phyloP scores from a whole-genome alignment of 2,888 invertebrate species.

The Hylaea fasciaria region DNA sequence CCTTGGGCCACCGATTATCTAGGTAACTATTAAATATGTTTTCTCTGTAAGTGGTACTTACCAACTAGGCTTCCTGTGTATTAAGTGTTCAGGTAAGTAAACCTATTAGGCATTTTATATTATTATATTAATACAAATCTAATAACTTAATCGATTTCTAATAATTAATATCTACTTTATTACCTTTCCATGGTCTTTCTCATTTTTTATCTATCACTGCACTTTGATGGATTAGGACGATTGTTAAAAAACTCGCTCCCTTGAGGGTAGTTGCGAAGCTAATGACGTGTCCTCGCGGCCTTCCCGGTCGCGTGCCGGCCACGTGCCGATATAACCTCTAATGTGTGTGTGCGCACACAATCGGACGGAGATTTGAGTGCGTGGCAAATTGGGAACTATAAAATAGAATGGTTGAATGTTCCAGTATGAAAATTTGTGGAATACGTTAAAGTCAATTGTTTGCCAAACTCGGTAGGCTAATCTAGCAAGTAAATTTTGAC shows the following conservation, averaged over 20 bases:
- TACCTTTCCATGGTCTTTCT: constrained; percentile 29
- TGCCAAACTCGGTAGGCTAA: too few relatives aligned
- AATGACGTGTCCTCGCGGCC: constrained; percentile 80
- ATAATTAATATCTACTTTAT: constrained; percentile 24
- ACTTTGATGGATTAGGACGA: constrained; percentile 43
- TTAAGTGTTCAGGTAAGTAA: too few relatives aligned
- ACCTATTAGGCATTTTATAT: too few relatives aligned
- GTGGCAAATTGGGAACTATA: constrained; percentile 39
- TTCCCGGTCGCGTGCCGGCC: constrained; percentile 71
- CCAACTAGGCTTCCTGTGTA: too few relatives aligned
- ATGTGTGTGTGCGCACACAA: constrained; percentile 48
- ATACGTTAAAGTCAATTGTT: too few relatives aligned
- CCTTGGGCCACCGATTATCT: too few relatives aligned
- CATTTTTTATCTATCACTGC: constrained; percentile 40
- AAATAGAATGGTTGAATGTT: constrained; percentile 2
- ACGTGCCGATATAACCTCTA: constrained; percentile 72
- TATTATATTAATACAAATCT: too few relatives aligned
- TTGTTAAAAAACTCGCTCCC: constrained; percentile 53
- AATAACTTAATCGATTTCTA: not conserved
- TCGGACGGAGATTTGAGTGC: constrained; percentile 43
- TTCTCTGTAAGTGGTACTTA: too few relatives aligned
- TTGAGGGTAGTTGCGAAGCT: constrained; percentile 66
- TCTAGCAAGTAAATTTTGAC: too few relatives aligned
- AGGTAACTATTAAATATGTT: too few relatives aligned
- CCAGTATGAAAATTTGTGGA: too few relatives aligned